These are phyloP conservation scores for Gallinago nigripennis DNA, from an alignment of 2,797 vertebrate genomes.

Conservation along the genomic window DNA sequence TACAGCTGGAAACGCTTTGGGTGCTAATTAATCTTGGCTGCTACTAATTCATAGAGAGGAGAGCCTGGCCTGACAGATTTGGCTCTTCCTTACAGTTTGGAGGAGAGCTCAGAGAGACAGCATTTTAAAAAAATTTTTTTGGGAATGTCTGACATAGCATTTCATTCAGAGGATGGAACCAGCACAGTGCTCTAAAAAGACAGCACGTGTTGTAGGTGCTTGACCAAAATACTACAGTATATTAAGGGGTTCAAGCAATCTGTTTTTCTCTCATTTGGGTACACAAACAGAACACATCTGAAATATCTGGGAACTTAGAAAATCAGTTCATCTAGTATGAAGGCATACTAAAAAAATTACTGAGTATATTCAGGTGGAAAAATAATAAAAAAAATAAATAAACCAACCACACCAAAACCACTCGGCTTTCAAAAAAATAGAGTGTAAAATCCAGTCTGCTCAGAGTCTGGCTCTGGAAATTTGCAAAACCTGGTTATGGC, in stretches of 20 bases:
- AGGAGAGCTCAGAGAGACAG: not conserved
- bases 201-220: fast-evolving
- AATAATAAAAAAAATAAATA: not conserved
- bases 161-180: not conserved
- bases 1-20: constrained; percentile 25
- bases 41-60: constrained; percentile 56
- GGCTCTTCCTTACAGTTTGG: not conserved
- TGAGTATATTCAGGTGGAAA: not conserved
- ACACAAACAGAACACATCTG: not conserved
- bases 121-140: not conserved
- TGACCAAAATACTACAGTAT: not conserved
- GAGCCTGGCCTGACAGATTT: constrained; percentile 20
- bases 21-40: constrained; percentile 76
- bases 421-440: not conserved
- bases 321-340: not conserved
- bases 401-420: not conserved
- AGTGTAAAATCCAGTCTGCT: not conserved
- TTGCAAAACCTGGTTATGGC: not conserved
- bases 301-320: not conserved
- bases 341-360: not conserved
- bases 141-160: not conserved
- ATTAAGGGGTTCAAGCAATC: not conserved
- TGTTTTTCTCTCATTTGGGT: not conserved
- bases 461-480: not conserved
- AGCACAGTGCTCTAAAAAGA: not conserved